Evolutionary conservation across 2,888 invertebrate genomes (phyloP), one percentile per base, ranked within the genome.

Genomic region (Osedax frankpressi): DNA sequence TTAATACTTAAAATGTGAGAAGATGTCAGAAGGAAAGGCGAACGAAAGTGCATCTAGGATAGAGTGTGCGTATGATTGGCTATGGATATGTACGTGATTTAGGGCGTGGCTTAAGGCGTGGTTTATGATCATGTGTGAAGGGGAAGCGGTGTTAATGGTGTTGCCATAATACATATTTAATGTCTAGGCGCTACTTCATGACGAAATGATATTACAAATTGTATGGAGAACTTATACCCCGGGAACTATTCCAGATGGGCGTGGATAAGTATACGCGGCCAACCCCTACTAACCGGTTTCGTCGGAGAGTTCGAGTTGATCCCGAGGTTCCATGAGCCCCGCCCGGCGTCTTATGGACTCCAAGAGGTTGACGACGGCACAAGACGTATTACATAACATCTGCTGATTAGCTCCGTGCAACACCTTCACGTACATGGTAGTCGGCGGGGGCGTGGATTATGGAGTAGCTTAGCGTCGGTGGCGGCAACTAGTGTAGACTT

Each of bases 391-490:
- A 74, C 82, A 82, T 62, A 83, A 71, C 70, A 83, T 76, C 3
- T 80, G 79, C 75, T 83, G 80, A 73, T 83, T 82, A 68, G 81
- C 78, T 0, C 83, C 83, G 76, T 81, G 83, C 72, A 82, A 82
- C 30, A 83, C 81, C 19, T 80, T 78, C 65, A 83, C 81, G 78
- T 79, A 82, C 82, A 82, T 82, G 44, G 44, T 11, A 11, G 44
- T 11, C 11, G 44, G 44, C 11, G 44, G 44, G 44, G 44, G 44
- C 11, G 44, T 6, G 44, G 44, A 44, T 6, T 6, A 44, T 11
- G 44, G 44, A 19, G 44, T 6, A 44, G 44, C 11, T 6, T 44
- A 44, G 44, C 11, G 44, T 11, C 6, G 44, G 44, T 6, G 44
- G 44, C 11, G 6, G 44, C 19, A 44, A 11, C 44, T 11, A 6